These are phyloP conservation scores for Aphelocoma californica DNA, from an alignment of 2,797 vertebrate species.

Conservation along the genomic window DNA sequence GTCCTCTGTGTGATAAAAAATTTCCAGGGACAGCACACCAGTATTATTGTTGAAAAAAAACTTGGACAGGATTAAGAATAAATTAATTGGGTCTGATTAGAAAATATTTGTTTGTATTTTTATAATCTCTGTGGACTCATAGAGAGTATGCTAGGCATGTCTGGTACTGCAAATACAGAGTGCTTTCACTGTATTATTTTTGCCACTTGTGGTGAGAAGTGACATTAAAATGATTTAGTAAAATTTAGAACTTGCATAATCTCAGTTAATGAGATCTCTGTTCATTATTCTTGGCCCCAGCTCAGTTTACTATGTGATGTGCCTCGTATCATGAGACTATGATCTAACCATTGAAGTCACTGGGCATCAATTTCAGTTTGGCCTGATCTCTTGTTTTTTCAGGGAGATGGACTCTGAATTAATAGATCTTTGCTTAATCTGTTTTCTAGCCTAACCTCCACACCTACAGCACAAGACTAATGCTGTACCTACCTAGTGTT, in stretches of 20 bases:
- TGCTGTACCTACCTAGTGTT: neutral
- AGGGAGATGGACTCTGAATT: neutral
- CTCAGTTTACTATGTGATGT: slow-evolving; percentile 9
- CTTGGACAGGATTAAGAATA: neutral
- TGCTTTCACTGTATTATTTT: slow-evolving; percentile 48
- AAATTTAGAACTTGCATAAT: slow-evolving; percentile 42
- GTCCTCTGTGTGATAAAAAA: neutral
- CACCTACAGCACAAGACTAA: neutral
- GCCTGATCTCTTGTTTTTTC: neutral
- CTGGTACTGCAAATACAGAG: slow-evolving; percentile 20
- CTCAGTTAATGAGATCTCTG: slow-evolving; percentile 34
- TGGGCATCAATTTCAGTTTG: neutral
- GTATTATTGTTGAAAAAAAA: neutral
- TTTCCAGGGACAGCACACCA: neutral
- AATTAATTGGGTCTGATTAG: slow-evolving; percentile 10
- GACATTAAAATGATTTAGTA: slow-evolving; percentile 46
- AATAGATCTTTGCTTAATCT: neutral
- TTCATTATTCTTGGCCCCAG: slow-evolving; percentile 31
- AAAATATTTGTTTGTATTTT: slow-evolving; percentile 32
- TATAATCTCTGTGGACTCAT: neutral
- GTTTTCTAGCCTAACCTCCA: neutral
- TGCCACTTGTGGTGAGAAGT: slow-evolving; percentile 28
- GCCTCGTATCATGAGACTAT: neutral
- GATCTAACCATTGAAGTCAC: slow-evolving; percentile 45
- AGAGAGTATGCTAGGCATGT: slow-evolving; percentile 12